Evolutionary conservation across 1,140 invertebrate species (phyloP), one percentile per base, ranked within the genome.

Genomic region (Lordiphosa mommai): DNA sequence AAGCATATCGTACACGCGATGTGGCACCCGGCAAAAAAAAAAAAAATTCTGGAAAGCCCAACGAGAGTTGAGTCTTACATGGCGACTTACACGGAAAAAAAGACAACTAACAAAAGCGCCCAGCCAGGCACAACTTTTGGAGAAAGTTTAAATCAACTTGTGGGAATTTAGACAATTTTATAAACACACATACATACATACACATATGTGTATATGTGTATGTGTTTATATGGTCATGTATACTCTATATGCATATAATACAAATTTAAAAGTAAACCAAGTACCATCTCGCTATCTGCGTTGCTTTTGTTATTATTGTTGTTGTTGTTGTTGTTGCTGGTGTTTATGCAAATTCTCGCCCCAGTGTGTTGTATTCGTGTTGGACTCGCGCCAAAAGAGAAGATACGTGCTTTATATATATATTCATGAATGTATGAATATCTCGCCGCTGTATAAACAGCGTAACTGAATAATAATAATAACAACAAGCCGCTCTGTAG

Each of bases 151-250:
- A 80, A 80, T 80, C 76, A 80, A 80, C 76, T 80, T 80, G 76
- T 80, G 76, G 76, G 77, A 80, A 80, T 82, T 80, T 82, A 76
- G 76, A 80, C 76, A 82, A 80, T 80, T 80, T 80, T 80, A 82
- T 80, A 80, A 80, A 80, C n/a, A n/a, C n/a, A n/a, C n/a, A n/a
- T n/a, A n/a, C n/a, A n/a, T n/a, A n/a, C n/a, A n/a, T n/a, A n/a
- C n/a, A n/a, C n/a, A n/a, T n/a, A n/a, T n/a, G n/a, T n/a, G n/a
- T n/a, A n/a, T n/a, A n/a, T n/a, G n/a, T n/a, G n/a, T n/a, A n/a
- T n/a, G n/a, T n/a, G n/a, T 48, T 36, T 37, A 57, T 44, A 44
- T 58, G 37, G 13, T 12, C 10, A 29, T n/a, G 8, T 34, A n/a
- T 40, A 37, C 41, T 60, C 49, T 49, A 53, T 59, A 55, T 61